A percentile compares a stretch with the other conserved stretches of the same genome.
Conservation (phyloP, 2,888 invertebrate genomes). For the Crossocerus cetratus region DNA sequence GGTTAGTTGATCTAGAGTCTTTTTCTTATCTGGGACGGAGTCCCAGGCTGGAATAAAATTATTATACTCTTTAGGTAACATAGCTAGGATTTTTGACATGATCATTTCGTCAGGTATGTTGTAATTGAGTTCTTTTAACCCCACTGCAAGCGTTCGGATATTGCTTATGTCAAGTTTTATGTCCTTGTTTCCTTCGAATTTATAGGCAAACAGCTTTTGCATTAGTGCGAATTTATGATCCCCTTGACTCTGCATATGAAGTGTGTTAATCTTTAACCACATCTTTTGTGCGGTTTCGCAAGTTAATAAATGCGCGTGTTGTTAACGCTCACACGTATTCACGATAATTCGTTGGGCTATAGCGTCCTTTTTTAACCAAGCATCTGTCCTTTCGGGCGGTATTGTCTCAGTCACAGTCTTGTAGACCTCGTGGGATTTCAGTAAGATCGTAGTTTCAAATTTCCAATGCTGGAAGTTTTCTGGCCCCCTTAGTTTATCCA, state of each 20-base stretch:
- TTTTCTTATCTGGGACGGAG: background rate
- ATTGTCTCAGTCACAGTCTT: background rate
- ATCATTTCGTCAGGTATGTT: background rate
- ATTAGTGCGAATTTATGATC: slow-evolving; percentile 7
- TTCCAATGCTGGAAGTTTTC: slow-evolving; percentile 26
- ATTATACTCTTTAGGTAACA: background rate
- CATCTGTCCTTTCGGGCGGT: background rate
- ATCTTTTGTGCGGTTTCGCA: slow-evolving; percentile 3
- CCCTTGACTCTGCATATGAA: background rate
- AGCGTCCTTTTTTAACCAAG: slow-evolving; percentile 13
- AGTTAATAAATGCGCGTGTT: slow-evolving; percentile 3
- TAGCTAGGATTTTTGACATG: slow-evolving; percentile 12
- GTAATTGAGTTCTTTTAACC: background rate
- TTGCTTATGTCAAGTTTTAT: slow-evolving; percentile 3
- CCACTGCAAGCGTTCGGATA: background rate
- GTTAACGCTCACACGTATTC: background rate
- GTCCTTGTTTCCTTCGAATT: background rate
- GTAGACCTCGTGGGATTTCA: slow-evolving; percentile 6
- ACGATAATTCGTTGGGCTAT: background rate
- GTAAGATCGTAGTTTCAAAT: slow-evolving; percentile 13
- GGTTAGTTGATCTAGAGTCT: slow-evolving; percentile 4
- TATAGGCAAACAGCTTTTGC: background rate
- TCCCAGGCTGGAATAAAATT: slow-evolving; percentile 16
- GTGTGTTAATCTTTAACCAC: background rate
- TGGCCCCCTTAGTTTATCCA: background rate